These are phyloP conservation scores for Genyomyrus donnyi DNA, from an alignment of 2,113 vertebrate genomes.

Conservation along the genomic window DNA sequence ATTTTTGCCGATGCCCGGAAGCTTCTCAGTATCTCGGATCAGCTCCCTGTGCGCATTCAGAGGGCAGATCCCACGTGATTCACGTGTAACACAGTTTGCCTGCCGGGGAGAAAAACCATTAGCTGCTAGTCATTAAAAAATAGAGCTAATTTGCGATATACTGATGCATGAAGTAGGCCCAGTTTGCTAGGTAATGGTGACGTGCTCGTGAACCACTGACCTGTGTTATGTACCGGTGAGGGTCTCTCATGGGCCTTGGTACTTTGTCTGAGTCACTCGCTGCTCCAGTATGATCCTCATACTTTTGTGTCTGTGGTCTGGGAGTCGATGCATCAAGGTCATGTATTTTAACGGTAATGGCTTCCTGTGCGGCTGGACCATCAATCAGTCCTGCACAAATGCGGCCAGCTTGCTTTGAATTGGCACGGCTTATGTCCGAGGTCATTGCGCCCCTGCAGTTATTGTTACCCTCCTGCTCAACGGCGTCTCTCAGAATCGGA, in stretches of 20 bases:
- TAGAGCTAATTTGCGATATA: background rate
- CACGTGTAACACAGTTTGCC: background rate
- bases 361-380: background rate
- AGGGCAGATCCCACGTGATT: background rate
- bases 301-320: background rate
- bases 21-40: background rate
- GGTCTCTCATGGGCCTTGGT: background rate
- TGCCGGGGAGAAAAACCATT: background rate
- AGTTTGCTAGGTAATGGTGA: background rate
- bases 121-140: background rate
- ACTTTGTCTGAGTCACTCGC: background rate
- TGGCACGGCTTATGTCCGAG: background rate
- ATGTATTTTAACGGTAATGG: background rate
- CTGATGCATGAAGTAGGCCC: background rate
- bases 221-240: background rate
- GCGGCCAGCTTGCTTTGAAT: background rate
- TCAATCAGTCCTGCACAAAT: background rate
- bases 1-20: background rate
- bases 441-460: background rate
- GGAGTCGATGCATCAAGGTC: background rate
- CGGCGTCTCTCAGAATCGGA: background rate
- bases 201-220: background rate
- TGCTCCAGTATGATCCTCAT: background rate
- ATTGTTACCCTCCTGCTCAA: background rate
- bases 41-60: background rate